A percentile compares a stretch with the other conserved stretches of the same genome.
Evolutionary conservation across 2,113 vertebrate genomes (phyloP).

Genomic region (Alectura lathami): DNA sequence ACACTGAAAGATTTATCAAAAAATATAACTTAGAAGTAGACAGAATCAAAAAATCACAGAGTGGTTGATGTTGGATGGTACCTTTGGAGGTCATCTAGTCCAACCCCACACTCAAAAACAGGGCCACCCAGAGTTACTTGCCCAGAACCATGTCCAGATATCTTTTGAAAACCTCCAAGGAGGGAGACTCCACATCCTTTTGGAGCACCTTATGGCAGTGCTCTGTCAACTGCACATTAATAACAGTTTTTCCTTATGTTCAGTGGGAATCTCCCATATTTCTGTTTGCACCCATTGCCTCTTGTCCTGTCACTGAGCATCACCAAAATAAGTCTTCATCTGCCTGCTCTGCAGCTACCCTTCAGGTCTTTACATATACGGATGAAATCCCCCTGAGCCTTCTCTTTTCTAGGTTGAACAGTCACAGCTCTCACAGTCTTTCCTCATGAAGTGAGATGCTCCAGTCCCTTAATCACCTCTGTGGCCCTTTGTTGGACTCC

Average conservation of each 20-base stretch:
- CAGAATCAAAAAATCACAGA: not conserved
- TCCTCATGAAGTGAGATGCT: not conserved
- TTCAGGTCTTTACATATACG: not conserved
- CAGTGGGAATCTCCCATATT: rapidly evolving
- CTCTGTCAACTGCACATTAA: not conserved
- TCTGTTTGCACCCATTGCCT: not conserved
- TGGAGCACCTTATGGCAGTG: not conserved
- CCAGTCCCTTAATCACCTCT: not conserved
- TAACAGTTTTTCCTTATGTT: not conserved
- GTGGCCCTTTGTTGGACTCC: not conserved
- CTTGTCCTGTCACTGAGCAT: not conserved
- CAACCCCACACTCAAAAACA: not conserved
- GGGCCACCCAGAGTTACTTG: not conserved
- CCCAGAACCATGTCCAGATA: not conserved
- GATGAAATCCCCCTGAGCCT: not conserved
- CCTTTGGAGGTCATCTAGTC: not conserved
- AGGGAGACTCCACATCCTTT: not conserved
- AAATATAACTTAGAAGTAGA: not conserved
- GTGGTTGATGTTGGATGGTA: not conserved
- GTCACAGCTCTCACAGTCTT: not conserved
- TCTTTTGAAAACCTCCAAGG: not conserved
- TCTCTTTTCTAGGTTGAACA: not conserved
- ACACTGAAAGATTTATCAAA: not conserved
- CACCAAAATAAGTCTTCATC: not conserved
- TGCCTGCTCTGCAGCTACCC: not conserved